phyloP scores from a whole-genome alignment of 1,140 invertebrate genomes.

The Metopolophium dirhodum region DNA sequence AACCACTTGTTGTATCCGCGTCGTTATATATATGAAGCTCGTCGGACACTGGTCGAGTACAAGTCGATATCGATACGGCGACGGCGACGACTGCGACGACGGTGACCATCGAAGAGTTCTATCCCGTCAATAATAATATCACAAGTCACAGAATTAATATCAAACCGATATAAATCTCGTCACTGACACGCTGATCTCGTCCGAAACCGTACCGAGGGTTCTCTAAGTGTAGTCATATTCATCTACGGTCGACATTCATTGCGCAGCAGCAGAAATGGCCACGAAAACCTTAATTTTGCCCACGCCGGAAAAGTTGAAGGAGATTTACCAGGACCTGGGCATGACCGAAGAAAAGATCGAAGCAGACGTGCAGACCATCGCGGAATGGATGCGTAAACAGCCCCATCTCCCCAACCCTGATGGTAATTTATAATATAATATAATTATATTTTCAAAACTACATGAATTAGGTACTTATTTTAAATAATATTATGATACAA shows the following conservation, averaged over 20 bases:
- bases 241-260: background rate
- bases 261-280: background rate
- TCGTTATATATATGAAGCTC: background rate
- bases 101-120: background rate
- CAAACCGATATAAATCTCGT: background rate
- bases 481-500: no score
- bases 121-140: background rate
- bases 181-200: background rate
- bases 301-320: slow-evolving; percentile 41
- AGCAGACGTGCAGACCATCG: slow-evolving; percentile 58
- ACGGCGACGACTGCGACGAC: background rate
- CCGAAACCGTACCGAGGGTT: background rate
- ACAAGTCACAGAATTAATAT: background rate
- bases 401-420: slow-evolving; percentile 59
- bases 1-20: background rate
- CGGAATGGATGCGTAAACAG: slow-evolving; percentile 60
- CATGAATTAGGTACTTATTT: no score
- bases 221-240: background rate
- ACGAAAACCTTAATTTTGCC: background rate
- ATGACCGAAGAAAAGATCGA: slow-evolving; percentile 57
- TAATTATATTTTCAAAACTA: background rate
- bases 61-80: background rate
- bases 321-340: slow-evolving; percentile 59
- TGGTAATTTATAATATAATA: slow-evolving; percentile 19
- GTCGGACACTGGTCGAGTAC: background rate